These are phyloP conservation scores for Tricholaema leucomelas DNA, from an alignment of 2,113 vertebrate genomes.

Conservation along the genomic window DNA sequence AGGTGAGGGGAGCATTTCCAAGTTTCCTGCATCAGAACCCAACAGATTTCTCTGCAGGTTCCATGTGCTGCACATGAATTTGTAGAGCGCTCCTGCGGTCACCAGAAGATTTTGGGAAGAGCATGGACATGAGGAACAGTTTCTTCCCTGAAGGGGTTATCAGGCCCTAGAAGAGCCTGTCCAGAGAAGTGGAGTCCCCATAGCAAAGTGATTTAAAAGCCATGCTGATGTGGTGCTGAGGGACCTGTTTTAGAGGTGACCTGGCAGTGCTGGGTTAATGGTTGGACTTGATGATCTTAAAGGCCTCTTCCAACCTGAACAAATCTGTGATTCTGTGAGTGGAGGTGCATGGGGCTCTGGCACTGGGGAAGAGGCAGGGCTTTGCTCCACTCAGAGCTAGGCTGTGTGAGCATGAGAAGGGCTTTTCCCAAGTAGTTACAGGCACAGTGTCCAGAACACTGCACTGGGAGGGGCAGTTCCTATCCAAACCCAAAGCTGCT, in stretches of 20 bases:
- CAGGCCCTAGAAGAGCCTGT: not conserved
- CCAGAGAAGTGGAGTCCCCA: not conserved
- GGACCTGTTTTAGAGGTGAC: not conserved
- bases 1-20: not conserved
- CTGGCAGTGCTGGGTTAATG: not conserved
- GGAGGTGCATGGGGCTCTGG: fast-evolving
- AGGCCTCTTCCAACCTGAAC: not conserved
- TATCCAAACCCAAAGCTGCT: not conserved
- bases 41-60: not conserved
- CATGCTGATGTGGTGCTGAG: not conserved
- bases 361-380: not conserved
- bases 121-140: not conserved
- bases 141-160: not conserved
- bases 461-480: not conserved
- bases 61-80: not conserved
- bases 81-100: fast-evolving
- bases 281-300: not conserved
- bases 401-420: fast-evolving
- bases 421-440: not conserved
- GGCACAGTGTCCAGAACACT: fast-evolving
- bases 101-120: not conserved
- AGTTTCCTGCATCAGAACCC: not conserved
- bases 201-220: not conserved
- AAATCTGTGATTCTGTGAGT: fast-evolving
- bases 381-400: not conserved